phyloP scores from a whole-genome alignment of 2,888 invertebrate species.

The Octonoba sinensis region DNA sequence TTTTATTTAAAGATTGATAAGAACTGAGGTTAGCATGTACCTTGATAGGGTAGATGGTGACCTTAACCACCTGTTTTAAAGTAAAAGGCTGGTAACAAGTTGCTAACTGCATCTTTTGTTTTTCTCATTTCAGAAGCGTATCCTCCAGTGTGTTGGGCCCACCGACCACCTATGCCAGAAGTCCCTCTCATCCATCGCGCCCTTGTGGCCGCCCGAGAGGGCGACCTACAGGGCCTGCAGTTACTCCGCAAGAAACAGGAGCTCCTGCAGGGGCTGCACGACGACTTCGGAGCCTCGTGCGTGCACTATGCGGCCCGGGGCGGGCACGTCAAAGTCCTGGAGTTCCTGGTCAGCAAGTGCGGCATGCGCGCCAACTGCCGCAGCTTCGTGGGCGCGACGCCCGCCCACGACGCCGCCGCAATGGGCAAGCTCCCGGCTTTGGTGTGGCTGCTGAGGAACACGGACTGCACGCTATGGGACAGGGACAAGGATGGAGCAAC shows the following conservation, averaged over 20 bases:
- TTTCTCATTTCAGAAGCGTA: slow-evolving; percentile 31
- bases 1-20: no score
- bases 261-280: slow-evolving; percentile 64
- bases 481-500: slow-evolving; percentile 71
- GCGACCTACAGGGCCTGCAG: slow-evolving; percentile 65
- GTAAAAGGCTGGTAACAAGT: no score
- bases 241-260: slow-evolving; percentile 61
- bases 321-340: slow-evolving; percentile 69
- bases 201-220: slow-evolving; percentile 66
- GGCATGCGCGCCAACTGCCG: slow-evolving; percentile 67
- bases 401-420: slow-evolving; percentile 72
- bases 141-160: slow-evolving; percentile 52
- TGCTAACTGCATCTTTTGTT: no score
- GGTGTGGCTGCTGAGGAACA: slow-evolving; percentile 69
- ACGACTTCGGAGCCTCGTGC: slow-evolving; percentile 70
- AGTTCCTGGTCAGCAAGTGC: slow-evolving; percentile 69
- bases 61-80: no score
- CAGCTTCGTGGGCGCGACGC: slow-evolving; percentile 70
- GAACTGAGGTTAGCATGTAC: no score
- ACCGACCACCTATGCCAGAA: slow-evolving; percentile 57
- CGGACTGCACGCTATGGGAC: slow-evolving; percentile 68
- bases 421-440: slow-evolving; percentile 70
- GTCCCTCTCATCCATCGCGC: slow-evolving; percentile 65
- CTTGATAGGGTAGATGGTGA: no score
- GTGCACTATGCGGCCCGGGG: slow-evolving; percentile 71